These are phyloP conservation scores for Typhlichthys eigenmanni DNA, from an alignment of 2,797 vertebrate species.

Conservation along the genomic window DNA sequence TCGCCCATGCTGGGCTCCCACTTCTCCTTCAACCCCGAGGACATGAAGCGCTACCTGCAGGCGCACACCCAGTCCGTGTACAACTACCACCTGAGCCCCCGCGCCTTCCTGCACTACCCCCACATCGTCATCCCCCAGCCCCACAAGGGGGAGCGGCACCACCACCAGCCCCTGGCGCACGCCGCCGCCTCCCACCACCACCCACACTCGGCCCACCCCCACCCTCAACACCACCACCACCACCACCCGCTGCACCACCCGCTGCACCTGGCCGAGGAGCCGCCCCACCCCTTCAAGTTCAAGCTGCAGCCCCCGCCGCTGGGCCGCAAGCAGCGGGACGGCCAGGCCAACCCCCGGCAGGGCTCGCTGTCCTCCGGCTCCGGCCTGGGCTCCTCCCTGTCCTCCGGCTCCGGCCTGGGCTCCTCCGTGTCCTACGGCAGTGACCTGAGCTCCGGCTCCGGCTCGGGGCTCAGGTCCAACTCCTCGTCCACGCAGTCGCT, in stretches of 20 bases:
- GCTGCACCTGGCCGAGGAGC: slow-evolving; percentile 74
- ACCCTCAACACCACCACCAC: slow-evolving; percentile 64
- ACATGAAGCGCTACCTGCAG: slow-evolving; percentile 94
- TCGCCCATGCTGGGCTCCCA: slow-evolving; percentile 87
- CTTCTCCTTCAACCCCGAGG: slow-evolving; percentile 92
- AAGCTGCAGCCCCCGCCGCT: slow-evolving; percentile 90
- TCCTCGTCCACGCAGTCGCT: slow-evolving; percentile 73
- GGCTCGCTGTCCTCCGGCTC: slow-evolving; percentile 77
- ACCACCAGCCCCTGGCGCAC: slow-evolving; percentile 66
- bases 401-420: slow-evolving; percentile 75
- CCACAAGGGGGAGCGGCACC: slow-evolving; percentile 76
- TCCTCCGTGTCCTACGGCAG: slow-evolving; percentile 73
- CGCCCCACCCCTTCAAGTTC: slow-evolving; percentile 87
- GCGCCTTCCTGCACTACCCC: slow-evolving; percentile 91
- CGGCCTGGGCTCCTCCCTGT: slow-evolving; percentile 72
- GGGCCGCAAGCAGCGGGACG: slow-evolving; percentile 82
- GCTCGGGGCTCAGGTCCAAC: slow-evolving; percentile 73
- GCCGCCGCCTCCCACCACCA: slow-evolving; percentile 70
- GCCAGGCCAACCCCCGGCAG: slow-evolving; percentile 63
- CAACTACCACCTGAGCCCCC: slow-evolving; percentile 92
- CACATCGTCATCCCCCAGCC: slow-evolving; percentile 88
- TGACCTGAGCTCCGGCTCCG: slow-evolving; percentile 74
- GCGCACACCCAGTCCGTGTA: slow-evolving; percentile 92
- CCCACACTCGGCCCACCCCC: slow-evolving; percentile 64
- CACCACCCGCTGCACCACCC: slow-evolving; percentile 72